A percentile compares a stretch with the other conserved stretches of the same genome.
Evolutionary conservation across 2,113 vertebrate species (phyloP).

Genomic region (Dendropsophus ebraccatus): DNA sequence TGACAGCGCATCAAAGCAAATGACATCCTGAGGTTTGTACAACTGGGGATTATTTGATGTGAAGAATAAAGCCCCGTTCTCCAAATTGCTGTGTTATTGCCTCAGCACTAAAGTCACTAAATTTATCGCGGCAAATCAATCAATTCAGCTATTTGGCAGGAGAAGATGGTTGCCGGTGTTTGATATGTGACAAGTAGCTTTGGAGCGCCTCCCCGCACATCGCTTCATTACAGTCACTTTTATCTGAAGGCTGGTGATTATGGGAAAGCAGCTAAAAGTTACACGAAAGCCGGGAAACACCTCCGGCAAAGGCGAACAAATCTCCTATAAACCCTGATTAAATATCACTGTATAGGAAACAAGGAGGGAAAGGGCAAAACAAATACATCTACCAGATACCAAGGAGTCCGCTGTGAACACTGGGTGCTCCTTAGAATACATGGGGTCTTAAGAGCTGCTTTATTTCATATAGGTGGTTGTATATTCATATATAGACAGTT

Average conservation of each 20-base stretch:
- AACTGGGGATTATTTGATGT: slow-evolving; percentile 42
- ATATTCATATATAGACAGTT: no score
- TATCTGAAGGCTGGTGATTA: background rate
- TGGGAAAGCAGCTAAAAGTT: background rate
- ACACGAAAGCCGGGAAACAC: background rate
- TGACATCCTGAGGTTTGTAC: slow-evolving; percentile 11
- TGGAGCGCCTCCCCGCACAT: background rate
- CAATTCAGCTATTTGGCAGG: slow-evolving; percentile 8
- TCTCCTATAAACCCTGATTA: background rate
- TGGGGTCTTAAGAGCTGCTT: no score
- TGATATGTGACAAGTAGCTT: slow-evolving; percentile 23
- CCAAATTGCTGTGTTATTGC: slow-evolving; percentile 13
- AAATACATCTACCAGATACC: background rate
- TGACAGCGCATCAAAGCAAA: slow-evolving; percentile 32
- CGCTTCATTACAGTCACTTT: background rate
- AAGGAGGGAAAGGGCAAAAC: background rate
- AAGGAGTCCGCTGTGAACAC: no score
- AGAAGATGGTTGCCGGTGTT: background rate
- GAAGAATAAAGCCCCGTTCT: slow-evolving; percentile 37
- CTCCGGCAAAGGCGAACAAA: background rate
- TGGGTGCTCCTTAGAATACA: no score
- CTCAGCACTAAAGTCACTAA: background rate
- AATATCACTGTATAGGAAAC: background rate
- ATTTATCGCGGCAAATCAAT: slow-evolving; percentile 22
- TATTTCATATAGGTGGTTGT: no score